These are phyloP conservation scores for Achlya flavicornis DNA, from an alignment of 2,888 invertebrate genomes.

Conservation along the genomic window DNA sequence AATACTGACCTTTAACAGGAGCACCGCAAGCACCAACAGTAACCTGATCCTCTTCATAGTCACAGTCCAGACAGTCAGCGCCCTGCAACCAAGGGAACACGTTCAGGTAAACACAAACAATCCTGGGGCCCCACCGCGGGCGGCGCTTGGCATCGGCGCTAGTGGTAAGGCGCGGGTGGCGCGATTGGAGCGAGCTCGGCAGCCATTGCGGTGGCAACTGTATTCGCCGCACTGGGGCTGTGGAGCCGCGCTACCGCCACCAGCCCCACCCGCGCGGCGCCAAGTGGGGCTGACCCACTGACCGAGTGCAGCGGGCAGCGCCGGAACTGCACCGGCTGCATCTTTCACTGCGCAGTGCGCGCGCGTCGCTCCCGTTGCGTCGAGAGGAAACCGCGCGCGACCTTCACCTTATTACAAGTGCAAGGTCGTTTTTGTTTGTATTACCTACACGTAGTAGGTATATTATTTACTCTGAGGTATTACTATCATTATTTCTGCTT, in stretches of 20 bases:
- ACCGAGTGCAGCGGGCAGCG: conserved; percentile 70
- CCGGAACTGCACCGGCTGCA: conserved; percentile 78
- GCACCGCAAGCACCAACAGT: conserved; percentile 74
- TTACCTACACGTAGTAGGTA: not conserved
- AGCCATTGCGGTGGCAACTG: conserved; percentile 54
- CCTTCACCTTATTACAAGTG: conserved; percentile 71
- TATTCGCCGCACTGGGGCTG: conserved; percentile 37
- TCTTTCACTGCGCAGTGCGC: conserved; percentile 53
- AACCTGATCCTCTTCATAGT: conserved; percentile 81
- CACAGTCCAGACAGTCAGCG: conserved; percentile 69
- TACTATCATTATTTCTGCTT: no score
- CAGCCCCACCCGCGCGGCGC: conserved; percentile 32
- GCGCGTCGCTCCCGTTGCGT: conserved; percentile 68
- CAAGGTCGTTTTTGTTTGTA: conserved; percentile 67
- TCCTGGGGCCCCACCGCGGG: conserved; percentile 50
- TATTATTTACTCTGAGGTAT: no score
- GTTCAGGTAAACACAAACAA: conserved; percentile 67
- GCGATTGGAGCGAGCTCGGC: conserved; percentile 39
- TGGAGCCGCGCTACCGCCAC: conserved; percentile 31
- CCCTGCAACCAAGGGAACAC: conserved; percentile 78
- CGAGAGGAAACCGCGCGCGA: conserved; percentile 71
- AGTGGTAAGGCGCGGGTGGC: conserved; percentile 44
- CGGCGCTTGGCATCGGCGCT: conserved; percentile 57
- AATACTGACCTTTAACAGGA: conserved; percentile 74
- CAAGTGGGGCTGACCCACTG: conserved; percentile 76